phyloP scores from a whole-genome alignment of 53 echinoderm and acorn worm species.

The Astropecten irregularis region DNA sequence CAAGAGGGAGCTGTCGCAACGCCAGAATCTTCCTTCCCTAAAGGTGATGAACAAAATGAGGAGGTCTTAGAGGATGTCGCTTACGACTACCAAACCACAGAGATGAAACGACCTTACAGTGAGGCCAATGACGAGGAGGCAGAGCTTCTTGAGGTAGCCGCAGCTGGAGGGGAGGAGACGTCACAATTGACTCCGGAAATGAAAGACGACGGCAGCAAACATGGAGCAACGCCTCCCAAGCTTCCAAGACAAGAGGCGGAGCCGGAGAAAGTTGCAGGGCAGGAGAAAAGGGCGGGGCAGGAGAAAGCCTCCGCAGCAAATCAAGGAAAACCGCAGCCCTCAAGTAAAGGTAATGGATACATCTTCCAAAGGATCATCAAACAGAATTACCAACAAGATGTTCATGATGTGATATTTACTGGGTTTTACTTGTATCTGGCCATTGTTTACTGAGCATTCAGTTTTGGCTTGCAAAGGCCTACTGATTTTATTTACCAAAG shows the following conservation, averaged over 20 bases:
- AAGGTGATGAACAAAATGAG: background rate
- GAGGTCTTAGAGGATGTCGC: background rate
- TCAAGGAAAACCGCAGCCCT: background rate
- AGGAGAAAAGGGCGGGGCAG: background rate
- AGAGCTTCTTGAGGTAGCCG: background rate
- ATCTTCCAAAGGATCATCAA: no score
- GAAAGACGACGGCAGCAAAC: background rate
- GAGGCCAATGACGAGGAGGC: background rate
- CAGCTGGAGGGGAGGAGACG: background rate
- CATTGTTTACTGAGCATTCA: no score
- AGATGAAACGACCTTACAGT: slow-evolving; percentile 20
- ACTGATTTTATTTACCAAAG: no score
- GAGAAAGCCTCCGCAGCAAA: background rate
- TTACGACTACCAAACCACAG: background rate
- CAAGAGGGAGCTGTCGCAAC: background rate
- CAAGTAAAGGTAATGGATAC: background rate
- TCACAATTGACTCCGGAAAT: background rate
- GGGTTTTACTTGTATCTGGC: no score
- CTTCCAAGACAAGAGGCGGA: slow-evolving; percentile 15
- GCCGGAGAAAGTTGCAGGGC: background rate
- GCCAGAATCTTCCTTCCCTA: background rate
- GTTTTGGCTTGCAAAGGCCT: no score
- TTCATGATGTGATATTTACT: no score
- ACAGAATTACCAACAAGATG: no score
- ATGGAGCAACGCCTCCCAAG: slow-evolving; percentile 18